Base-by-base conservation (phyloP, 2,888 invertebrate genomes). In the Cylindroiulus punctatus region DNA sequence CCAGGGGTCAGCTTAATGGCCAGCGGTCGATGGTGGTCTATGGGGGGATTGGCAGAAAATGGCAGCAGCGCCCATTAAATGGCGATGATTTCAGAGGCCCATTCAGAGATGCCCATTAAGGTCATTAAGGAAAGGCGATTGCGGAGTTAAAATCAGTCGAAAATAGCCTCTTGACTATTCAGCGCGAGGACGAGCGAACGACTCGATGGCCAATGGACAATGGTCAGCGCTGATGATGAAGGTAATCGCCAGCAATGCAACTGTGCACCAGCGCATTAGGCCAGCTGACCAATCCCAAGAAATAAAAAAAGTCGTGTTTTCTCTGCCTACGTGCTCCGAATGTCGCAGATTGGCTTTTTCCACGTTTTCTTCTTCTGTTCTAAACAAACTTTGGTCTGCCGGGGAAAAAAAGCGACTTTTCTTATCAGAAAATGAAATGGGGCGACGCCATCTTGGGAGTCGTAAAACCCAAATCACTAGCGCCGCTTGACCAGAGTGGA, bases 71-170 rank as follows among this genome's bases (percentile, higher is more conserved):
- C 3, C 65, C 65, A 65, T 65, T 65, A 65, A 65, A 65, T 65
- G 65, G 65, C 65, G 65, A 65, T 65, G 65, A 65, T 65, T 65
- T 65, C 65, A 12, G 65, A 65, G 65, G 65, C 12, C 65, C 65
- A 65, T 65, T 65, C 65, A 65, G 65, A 26, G 65, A 65, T 65
- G 65, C 65, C 65, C 65, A 65, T 65, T 65, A 65, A 65, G 65
- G 65, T 65, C 65, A 65, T 65, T 65, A 65, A 65, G 65, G 65
- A 65, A 65, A 65, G 65, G 65, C 65, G 65, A 65, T 65, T 65
- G 65, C 65, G 3, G 26, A 65, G 65, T 65, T 65, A 65, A 65
- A 65, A 65, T 65, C 65, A 65, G 65, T 65, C 65, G 65, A 65
- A 65, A 65, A 65, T 65, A 65, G 65, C 65, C 65, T 65, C 65